phyloP scores from a whole-genome alignment of 2,888 invertebrate genomes.

The Bugulina stolonifera region DNA sequence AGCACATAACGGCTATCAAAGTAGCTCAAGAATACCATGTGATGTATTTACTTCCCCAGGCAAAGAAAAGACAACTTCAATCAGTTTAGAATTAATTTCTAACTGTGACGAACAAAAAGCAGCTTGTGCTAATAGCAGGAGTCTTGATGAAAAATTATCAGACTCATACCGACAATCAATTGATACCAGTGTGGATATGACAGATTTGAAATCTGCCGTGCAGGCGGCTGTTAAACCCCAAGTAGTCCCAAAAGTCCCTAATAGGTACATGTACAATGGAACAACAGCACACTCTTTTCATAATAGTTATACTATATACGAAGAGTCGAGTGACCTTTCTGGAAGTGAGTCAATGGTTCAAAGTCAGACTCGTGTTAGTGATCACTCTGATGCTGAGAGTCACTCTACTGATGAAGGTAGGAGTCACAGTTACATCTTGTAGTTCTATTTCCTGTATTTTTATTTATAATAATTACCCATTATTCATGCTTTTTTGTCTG shows the following conservation, averaged over 20 bases:
- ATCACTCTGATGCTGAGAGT: not conserved
- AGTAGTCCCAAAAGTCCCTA: not conserved
- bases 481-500: too few species aligned
- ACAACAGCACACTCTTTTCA: not conserved
- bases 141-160: too few species aligned
- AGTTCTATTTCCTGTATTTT: too few species aligned
- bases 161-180: not conserved
- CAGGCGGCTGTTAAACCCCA: too few species aligned
- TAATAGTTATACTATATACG: constrained; percentile 18
- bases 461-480: too few species aligned
- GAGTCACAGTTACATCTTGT: too few species aligned
- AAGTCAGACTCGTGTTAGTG: not conserved
- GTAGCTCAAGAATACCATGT: too few species aligned
- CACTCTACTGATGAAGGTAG: not conserved
- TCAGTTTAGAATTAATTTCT: not conserved
- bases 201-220: not conserved
- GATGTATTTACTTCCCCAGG: too few species aligned
- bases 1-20: too few species aligned
- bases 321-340: constrained; percentile 13
- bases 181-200: not conserved
- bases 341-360: not conserved
- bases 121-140: too few species aligned
- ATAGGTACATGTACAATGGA: not conserved
- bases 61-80: not conserved
- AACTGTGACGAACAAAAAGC: too few species aligned